Conservation (phyloP, 2,888 invertebrate genomes). For the Cancer borealis region DNA sequence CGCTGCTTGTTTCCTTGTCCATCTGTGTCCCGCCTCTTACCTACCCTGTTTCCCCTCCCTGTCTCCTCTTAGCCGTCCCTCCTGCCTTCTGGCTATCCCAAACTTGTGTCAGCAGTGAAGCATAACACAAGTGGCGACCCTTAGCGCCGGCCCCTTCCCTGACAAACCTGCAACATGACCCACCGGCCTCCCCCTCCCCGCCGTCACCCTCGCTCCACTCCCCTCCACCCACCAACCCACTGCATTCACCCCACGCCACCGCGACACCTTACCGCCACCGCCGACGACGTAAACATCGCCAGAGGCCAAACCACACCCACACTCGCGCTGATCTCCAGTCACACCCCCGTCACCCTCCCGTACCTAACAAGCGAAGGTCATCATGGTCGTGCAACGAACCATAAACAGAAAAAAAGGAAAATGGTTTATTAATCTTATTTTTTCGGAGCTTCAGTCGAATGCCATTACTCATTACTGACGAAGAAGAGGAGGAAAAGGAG, state of each 20-base stretch:
- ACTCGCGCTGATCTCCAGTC: not conserved
- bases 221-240: not conserved
- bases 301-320: not conserved
- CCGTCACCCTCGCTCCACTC: not conserved
- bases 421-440: not conserved
- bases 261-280: slow-evolving; percentile 24
- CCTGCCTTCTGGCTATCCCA: slow-evolving; percentile 18
- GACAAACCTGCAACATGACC: slow-evolving; percentile 36
- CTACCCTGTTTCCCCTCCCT: not conserved
- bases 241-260: slow-evolving; percentile 25
- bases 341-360: not conserved
- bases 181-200: not conserved
- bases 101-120: slow-evolving; percentile 41
- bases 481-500: not conserved
- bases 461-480: not conserved
- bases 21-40: not conserved
- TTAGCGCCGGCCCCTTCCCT: not conserved
- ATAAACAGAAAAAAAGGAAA: not conserved
- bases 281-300: not conserved
- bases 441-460: not conserved
- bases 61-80: not conserved
- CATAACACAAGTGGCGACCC: slow-evolving; percentile 25
- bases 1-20: not conserved
- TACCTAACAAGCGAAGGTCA: not conserved
- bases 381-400: slow-evolving; percentile 1